phyloP scores from a whole-genome alignment of 2,797 vertebrate species.

The Hippopotamyrus pictus region DNA sequence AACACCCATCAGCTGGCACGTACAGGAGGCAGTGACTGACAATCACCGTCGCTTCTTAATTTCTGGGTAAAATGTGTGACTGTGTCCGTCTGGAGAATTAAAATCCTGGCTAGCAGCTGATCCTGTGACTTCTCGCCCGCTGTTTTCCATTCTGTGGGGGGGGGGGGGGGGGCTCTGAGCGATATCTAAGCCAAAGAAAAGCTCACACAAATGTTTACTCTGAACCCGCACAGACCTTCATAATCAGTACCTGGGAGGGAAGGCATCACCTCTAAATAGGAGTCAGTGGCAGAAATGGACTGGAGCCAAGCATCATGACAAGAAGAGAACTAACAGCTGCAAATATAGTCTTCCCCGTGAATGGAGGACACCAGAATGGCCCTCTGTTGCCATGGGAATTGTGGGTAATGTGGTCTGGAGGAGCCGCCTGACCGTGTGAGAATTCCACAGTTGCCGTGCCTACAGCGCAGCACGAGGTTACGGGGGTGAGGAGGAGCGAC shows the following conservation, averaged over 20 bases:
- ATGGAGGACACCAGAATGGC: neutral
- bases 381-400: conserved; percentile 3
- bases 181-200: neutral
- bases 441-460: neutral
- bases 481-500: neutral
- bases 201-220: neutral
- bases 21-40: neutral
- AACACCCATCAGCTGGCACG: neutral
- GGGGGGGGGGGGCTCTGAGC: neutral
- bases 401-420: neutral
- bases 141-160: neutral
- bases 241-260: neutral
- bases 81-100: neutral
- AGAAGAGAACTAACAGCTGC: neutral
- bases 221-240: neutral
- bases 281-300: neutral
- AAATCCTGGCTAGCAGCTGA: neutral
- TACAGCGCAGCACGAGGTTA: neutral
- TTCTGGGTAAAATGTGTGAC: neutral
- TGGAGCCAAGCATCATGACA: neutral
- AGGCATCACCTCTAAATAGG: neutral
- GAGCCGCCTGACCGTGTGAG: neutral
- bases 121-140: neutral
- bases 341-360: neutral
- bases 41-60: neutral